These are phyloP conservation scores for Sebastes elongatus DNA, from an alignment of 2,797 vertebrate genomes.

Conservation along the genomic window DNA sequence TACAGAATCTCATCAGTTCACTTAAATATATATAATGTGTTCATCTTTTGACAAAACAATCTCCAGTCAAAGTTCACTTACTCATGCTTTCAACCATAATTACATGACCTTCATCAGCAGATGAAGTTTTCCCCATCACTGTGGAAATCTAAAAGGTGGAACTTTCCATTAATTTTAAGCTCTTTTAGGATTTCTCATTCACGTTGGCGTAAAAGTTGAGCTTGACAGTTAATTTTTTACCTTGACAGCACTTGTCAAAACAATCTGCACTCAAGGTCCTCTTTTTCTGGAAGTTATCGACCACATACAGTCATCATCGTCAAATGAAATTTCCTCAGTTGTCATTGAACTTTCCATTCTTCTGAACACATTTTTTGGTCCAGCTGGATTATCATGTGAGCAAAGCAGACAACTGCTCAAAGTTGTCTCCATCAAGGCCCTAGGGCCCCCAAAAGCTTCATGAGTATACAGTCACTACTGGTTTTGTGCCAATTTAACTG, in stretches of 20 bases:
- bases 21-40: background rate
- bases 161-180: background rate
- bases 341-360: background rate
- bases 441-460: background rate
- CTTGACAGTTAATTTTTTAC: background rate
- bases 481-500: background rate
- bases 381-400: background rate
- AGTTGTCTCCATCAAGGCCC: background rate
- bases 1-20: background rate
- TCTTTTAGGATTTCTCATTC: background rate
- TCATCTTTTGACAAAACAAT: background rate
- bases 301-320: background rate
- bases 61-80: background rate
- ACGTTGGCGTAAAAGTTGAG: background rate
- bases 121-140: background rate
- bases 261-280: background rate
- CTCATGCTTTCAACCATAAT: background rate
- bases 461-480: background rate
- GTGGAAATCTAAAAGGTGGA: background rate
- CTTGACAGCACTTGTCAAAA: background rate
- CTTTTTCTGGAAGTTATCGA: background rate
- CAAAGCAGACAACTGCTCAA: background rate
- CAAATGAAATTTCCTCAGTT: background rate
- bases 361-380: background rate
- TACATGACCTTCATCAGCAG: background rate